A percentile compares a stretch with the other conserved stretches of the same genome.
These are phyloP conservation scores for Drosophila setosimentum DNA, from an alignment of 2,888 invertebrate species.

Conservation along the genomic window DNA sequence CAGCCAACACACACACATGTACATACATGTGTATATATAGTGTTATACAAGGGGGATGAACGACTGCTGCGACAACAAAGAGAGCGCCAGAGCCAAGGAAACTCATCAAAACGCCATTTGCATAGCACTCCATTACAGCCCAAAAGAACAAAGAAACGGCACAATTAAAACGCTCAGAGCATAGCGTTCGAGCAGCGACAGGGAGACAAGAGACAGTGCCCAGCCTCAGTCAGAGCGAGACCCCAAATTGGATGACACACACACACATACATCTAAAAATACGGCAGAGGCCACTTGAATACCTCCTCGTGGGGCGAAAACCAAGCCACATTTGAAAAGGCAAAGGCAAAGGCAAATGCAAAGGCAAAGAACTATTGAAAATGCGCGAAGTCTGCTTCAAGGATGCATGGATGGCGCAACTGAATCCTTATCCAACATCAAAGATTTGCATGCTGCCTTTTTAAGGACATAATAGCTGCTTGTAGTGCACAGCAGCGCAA, in stretches of 20 bases:
- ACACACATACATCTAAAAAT: conserved; percentile 3
- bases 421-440: conserved; percentile 60
- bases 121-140: conserved; percentile 81
- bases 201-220: conserved; percentile 3
- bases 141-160: conserved; percentile 82
- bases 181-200: conserved; percentile 1
- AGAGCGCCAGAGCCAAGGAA: conserved; percentile 72
- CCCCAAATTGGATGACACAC: conserved; percentile 10
- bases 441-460: conserved; percentile 54
- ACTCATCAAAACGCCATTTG: conserved; percentile 82
- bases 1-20: conserved; percentile 50
- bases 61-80: conserved; percentile 68
- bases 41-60: conserved; percentile 77
- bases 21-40: conserved; percentile 8
- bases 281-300: conserved; percentile 61
- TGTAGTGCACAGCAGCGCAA: conserved; percentile 30
- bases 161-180: conserved; percentile 73
- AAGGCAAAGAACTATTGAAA: conserved; percentile 42
- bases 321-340: conserved; percentile 24
- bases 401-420: conserved; percentile 34
- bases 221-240: conserved; percentile 15
- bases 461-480: conserved; percentile 65
- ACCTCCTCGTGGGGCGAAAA: conserved; percentile 25
- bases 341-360: conserved; percentile 13
- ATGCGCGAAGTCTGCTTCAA: conserved; percentile 44